phyloP scores from a whole-genome alignment of 2,888 invertebrate genomes.

The Calliscelio sp. region DNA sequence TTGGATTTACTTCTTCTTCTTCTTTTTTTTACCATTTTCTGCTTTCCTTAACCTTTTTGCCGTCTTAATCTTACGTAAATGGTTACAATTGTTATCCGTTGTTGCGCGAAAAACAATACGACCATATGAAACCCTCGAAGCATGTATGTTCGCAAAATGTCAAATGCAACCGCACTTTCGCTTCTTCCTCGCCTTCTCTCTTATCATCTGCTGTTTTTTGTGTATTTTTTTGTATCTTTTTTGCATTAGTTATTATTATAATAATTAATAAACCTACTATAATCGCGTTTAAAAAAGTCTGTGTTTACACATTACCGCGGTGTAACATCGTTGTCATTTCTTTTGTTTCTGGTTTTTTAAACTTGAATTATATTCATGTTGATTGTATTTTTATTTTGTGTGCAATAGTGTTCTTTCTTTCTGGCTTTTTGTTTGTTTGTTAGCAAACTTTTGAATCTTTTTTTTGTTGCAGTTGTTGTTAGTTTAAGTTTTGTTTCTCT shows the following conservation, averaged over 20 bases:
- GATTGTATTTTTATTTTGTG: slow-evolving; percentile 22
- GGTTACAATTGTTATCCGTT: slow-evolving; percentile 33
- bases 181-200: slow-evolving; percentile 14
- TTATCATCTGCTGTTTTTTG: too few species aligned
- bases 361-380: slow-evolving; percentile 17
- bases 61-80: slow-evolving; percentile 30
- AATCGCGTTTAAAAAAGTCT: slow-evolving; percentile 77
- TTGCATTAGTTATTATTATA: slow-evolving; percentile 49
- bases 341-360: slow-evolving; percentile 46
- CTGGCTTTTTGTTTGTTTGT: slow-evolving; percentile 46
- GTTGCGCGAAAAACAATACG: slow-evolving; percentile 59
- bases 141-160: slow-evolving; percentile 27
- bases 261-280: slow-evolving; percentile 71
- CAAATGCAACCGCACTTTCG: slow-evolving; percentile 49
- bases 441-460: slow-evolving; percentile 54
- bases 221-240: too few species aligned
- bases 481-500: too few species aligned
- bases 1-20: too few species aligned
- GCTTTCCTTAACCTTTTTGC: slow-evolving; percentile 24
- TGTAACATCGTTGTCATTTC: slow-evolving; percentile 80
- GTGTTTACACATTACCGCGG: slow-evolving; percentile 81
- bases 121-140: slow-evolving; percentile 50
- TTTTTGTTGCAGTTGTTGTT: slow-evolving; percentile 25
- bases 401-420: slow-evolving; percentile 54
- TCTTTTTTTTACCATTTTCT: not conserved